Conservation (phyloP, 2,113 vertebrate species). For the Salvator merianae region DNA sequence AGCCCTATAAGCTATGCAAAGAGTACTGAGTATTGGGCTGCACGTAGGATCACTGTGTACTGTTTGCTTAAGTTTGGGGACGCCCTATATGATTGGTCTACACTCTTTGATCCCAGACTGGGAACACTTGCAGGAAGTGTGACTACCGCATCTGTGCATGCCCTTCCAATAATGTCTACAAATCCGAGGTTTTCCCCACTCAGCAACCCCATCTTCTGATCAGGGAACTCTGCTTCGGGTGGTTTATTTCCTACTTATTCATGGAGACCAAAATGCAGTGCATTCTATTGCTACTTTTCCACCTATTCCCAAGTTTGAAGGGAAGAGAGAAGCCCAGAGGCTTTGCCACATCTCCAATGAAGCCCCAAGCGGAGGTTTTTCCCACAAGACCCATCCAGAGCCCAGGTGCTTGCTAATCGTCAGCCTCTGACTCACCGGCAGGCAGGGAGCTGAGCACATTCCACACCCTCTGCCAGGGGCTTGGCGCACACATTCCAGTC, state of each 20-base stretch:
- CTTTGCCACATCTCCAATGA: background rate
- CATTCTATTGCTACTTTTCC: background rate
- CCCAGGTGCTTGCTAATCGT: background rate
- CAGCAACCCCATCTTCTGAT: background rate
- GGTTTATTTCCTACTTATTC: background rate
- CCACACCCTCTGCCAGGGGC: slow-evolving; percentile 4
- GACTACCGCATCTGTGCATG: background rate
- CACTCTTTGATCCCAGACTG: no score
- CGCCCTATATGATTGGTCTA: no score
- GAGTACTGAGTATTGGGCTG: no score
- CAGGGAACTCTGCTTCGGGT: background rate
- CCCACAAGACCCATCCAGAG: background rate
- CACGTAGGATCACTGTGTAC: no score
- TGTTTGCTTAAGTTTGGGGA: no score
- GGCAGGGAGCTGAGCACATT: background rate
- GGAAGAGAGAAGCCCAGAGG: background rate
- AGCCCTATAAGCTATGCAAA: no score
- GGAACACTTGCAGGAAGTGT: no score
- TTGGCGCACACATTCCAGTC: slow-evolving; percentile 12
- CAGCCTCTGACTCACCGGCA: background rate
- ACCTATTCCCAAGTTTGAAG: background rate
- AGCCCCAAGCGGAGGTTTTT: background rate
- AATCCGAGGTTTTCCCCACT: background rate
- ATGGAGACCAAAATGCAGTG: no score
- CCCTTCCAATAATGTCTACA: background rate